Evolutionary conservation across 2,113 vertebrate species (phyloP).

Genomic region (Gracilinanus agilis): DNA sequence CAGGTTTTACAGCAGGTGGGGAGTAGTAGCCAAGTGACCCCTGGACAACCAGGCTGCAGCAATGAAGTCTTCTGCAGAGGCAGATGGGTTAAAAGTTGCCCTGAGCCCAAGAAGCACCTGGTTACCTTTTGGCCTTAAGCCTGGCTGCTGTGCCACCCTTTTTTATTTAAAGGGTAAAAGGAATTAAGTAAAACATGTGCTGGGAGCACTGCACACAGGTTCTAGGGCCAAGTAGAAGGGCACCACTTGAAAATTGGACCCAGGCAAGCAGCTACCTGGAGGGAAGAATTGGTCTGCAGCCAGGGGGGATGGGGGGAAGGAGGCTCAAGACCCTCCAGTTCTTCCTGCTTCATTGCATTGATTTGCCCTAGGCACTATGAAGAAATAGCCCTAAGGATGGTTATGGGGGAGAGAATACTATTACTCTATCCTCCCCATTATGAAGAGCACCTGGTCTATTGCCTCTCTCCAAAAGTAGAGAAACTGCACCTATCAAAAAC

Average conservation of each 20-base stretch:
- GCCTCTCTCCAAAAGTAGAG: constrained; percentile 1
- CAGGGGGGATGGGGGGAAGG: constrained; percentile 37
- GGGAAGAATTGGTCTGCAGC: constrained; percentile 70
- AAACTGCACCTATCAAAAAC: neutral
- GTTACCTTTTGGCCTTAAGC: constrained; percentile 57
- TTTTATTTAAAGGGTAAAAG: constrained; percentile 51
- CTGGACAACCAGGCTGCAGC: constrained; percentile 28
- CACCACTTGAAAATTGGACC: constrained; percentile 26
- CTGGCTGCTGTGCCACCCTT: constrained; percentile 27
- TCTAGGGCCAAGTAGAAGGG: constrained; percentile 49
- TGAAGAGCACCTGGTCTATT: constrained; percentile 43
- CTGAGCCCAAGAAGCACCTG: constrained; percentile 12
- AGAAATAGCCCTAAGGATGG: constrained; percentile 47
- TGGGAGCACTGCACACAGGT: constrained; percentile 47
- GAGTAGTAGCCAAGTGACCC: constrained; percentile 47
- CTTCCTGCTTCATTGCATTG: constrained; percentile 49
- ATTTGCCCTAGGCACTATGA: neutral
- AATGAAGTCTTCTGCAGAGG: constrained; percentile 45
- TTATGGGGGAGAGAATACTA: constrained; percentile 34
- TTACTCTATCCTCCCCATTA: constrained; percentile 27
- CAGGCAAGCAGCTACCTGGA: constrained; percentile 43
- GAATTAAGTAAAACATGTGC: constrained; percentile 36
- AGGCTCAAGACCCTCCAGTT: constrained; percentile 39
- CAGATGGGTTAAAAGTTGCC: constrained; percentile 11
- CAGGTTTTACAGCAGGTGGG: constrained; percentile 39